Conservation (phyloP, 2,888 invertebrate species). For the Heterodera filipjevi region DNA sequence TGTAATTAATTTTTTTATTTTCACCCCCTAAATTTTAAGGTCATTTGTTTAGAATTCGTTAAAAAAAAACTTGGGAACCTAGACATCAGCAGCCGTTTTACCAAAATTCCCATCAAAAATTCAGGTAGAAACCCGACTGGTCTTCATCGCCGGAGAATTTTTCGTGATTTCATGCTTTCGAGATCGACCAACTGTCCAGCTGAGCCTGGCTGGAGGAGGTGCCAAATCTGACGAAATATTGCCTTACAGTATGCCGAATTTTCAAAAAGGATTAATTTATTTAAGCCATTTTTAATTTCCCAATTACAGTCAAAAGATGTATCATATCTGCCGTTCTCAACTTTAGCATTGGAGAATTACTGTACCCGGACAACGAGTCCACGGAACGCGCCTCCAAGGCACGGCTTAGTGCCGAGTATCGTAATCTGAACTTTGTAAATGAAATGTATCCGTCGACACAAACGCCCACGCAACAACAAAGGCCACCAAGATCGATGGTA, state of each 20-base stretch:
- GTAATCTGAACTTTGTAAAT: constrained; percentile 31
- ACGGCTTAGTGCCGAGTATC: constrained; percentile 33
- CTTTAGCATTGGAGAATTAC: constrained; percentile 57
- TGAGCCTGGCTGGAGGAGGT: not conserved
- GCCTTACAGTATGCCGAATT: not conserved
- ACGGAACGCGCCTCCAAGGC: constrained; percentile 38
- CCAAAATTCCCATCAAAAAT: constrained; percentile 9
- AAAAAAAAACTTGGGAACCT: too few species aligned
- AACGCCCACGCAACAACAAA: constrained; percentile 3
- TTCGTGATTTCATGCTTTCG: constrained; percentile 63
- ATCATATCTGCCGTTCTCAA: constrained; percentile 62
- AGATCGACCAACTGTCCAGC: constrained; percentile 32
- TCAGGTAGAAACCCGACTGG: constrained; percentile 62
- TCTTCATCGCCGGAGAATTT: constrained; percentile 62
- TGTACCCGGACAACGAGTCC: constrained; percentile 34
- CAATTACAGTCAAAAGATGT: constrained; percentile 64
- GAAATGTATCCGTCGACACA: constrained; percentile 29
- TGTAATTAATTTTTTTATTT: too few species aligned
- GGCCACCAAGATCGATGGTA: constrained; percentile 30
- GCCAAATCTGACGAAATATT: constrained; percentile 15
- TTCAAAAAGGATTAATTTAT: constrained; percentile 1
- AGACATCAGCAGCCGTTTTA: too few species aligned
- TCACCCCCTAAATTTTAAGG: too few species aligned
- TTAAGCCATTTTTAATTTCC: not conserved
- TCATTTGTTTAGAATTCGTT: too few species aligned